Evolutionary conservation across 2,113 vertebrate genomes (phyloP).

Genomic region (Vireo altiloquus): DNA sequence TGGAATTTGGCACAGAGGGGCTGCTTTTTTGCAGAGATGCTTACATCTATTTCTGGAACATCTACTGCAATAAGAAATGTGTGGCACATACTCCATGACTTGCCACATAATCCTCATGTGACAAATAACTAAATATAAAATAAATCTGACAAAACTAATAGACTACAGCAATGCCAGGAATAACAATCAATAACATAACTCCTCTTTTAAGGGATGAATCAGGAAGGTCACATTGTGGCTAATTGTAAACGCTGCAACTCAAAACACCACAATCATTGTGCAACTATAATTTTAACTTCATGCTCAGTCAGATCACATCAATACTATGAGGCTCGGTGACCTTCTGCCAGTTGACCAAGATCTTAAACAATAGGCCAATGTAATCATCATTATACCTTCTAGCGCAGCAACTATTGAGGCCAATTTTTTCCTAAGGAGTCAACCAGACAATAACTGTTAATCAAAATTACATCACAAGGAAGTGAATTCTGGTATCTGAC

Average conservation of each 20-base stretch:
- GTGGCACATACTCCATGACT: constrained; percentile 30
- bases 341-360: constrained; percentile 11
- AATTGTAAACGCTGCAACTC: constrained; percentile 26
- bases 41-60: constrained; percentile 55
- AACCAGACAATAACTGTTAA: constrained; percentile 8
- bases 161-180: constrained; percentile 1
- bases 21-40: constrained; percentile 44
- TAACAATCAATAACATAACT: constrained; percentile 43
- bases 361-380: constrained; percentile 17
- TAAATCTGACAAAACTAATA: constrained; percentile 52
- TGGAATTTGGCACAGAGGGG: constrained; percentile 47
- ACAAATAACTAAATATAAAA: constrained; percentile 56
- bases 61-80: constrained; percentile 55
- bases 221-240: constrained; percentile 32
- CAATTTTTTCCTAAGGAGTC: constrained; percentile 2
- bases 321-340: neutral
- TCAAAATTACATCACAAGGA: constrained; percentile 27
- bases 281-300: constrained; percentile 41
- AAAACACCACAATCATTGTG: constrained; percentile 34
- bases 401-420: neutral
- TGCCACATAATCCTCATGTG: constrained; percentile 47
- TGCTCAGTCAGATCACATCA: constrained; percentile 37
- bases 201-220: neutral
- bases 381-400: constrained; percentile 16
- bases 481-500: neutral